phyloP scores from a whole-genome alignment of 2,888 invertebrate genomes.

The Catocala sponsa region DNA sequence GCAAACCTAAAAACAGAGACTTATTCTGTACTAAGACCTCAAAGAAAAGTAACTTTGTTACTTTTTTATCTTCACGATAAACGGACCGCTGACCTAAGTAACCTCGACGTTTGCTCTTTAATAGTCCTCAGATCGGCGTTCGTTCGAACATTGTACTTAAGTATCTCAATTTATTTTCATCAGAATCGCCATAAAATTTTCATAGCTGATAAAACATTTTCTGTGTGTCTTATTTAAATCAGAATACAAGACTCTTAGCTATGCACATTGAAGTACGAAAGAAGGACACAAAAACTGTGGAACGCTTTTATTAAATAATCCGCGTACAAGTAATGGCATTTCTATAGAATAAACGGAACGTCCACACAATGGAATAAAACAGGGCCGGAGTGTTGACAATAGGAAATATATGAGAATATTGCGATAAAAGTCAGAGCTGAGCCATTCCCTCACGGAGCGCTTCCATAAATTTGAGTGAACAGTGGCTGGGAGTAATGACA shows the following conservation, averaged over 20 bases:
- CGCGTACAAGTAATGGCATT: slow-evolving; percentile 31
- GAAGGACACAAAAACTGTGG: slow-evolving; percentile 9
- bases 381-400: slow-evolving; percentile 51
- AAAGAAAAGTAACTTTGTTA: slow-evolving; percentile 21
- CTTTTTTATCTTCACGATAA: slow-evolving; percentile 23
- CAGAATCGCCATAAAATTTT: background rate
- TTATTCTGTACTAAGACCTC: slow-evolving; percentile 18
- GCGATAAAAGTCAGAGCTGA: slow-evolving; percentile 52
- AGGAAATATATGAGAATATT: slow-evolving; percentile 58
- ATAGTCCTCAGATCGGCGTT: no score
- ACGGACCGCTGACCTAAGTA: slow-evolving; percentile 21
- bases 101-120: slow-evolving; percentile 6
- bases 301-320: slow-evolving; percentile 34
- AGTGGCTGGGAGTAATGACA: slow-evolving; percentile 56
- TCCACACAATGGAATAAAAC: slow-evolving; percentile 46
- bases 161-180: no score
- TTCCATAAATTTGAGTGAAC: slow-evolving; percentile 60
- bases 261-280: background rate
- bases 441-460: slow-evolving; percentile 49
- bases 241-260: background rate
- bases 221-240: slow-evolving; percentile 2
- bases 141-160: no score
- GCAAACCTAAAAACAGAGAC: slow-evolving; percentile 31
- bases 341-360: slow-evolving; percentile 40
- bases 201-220: background rate